Conservation (phyloP, 2,113 vertebrate species). For the Malurus alboscapulatus region DNA sequence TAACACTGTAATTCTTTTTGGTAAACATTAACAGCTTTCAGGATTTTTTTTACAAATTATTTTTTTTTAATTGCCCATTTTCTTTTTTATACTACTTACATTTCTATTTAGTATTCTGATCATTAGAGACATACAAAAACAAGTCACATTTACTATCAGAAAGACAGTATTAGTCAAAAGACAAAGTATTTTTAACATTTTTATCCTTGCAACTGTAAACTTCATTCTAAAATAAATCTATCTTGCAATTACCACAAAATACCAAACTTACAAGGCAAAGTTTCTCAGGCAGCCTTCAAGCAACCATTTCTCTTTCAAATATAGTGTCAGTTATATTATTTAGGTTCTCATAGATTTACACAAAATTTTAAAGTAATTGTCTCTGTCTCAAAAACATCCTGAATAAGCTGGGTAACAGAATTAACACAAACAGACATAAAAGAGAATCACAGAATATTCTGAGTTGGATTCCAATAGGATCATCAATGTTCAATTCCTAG, state of each 20-base stretch:
- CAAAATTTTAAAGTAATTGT: neutral
- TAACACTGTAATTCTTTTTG: neutral
- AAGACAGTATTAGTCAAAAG: neutral
- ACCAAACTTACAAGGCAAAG: neutral
- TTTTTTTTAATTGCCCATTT: neutral
- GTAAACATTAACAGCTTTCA: neutral
- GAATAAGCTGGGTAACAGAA: neutral
- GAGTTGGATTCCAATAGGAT: neutral
- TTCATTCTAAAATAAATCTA: neutral
- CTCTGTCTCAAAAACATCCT: neutral
- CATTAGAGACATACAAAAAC: neutral
- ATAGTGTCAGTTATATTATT: neutral
- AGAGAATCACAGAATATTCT: neutral
- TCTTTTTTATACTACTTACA: neutral
- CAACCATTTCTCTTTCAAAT: neutral
- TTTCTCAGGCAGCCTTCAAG: neutral
- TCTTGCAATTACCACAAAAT: neutral
- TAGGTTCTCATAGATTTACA: neutral
- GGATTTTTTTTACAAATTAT: neutral
- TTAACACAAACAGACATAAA: neutral
- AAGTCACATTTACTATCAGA: neutral
- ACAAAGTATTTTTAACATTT: neutral
- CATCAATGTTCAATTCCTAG: neutral
- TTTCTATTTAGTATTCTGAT: neutral
- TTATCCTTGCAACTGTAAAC: neutral